A percentile compares a stretch with the other conserved stretches of the same genome.
These are phyloP conservation scores for Drosophila ambigua DNA, from an alignment of 1,140 invertebrate genomes.

Conservation along the genomic window DNA sequence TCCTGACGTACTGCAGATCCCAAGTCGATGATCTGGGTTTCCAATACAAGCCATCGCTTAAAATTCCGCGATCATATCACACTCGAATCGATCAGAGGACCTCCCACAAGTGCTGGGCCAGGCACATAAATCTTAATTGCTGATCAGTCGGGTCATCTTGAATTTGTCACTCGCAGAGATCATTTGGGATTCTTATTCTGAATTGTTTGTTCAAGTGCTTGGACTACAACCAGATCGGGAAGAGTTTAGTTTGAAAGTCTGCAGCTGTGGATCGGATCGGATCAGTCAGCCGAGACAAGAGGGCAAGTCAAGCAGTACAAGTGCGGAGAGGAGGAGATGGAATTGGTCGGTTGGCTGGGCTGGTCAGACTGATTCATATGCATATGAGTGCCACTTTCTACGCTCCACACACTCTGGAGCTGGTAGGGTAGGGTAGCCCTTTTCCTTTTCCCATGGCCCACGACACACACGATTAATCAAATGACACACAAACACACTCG, in stretches of 20 bases:
- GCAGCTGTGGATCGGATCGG: slow-evolving; percentile 38
- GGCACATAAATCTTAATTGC: slow-evolving; percentile 73
- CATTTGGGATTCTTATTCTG: slow-evolving; percentile 45
- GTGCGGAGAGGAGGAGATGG: slow-evolving; percentile 21
- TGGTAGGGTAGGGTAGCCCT: slow-evolving; percentile 22
- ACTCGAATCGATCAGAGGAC: slow-evolving; percentile 47
- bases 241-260: slow-evolving; percentile 49
- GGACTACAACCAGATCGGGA: slow-evolving; percentile 1
- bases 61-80: slow-evolving; percentile 44
- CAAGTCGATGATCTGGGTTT: slow-evolving; percentile 3
- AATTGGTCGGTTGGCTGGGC: slow-evolving; percentile 10
- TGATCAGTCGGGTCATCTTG: slow-evolving; percentile 25
- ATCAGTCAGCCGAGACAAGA: slow-evolving; percentile 34
- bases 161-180: slow-evolving; percentile 34
- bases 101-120: slow-evolving; percentile 46
- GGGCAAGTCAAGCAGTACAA: slow-evolving; percentile 38
- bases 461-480: slow-evolving; percentile 71
- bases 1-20: neutral
- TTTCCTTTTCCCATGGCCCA: slow-evolving; percentile 53
- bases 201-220: slow-evolving; percentile 59
- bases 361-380: slow-evolving; percentile 25
- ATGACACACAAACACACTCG: slow-evolving; percentile 33
- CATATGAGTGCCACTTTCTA: slow-evolving; percentile 76
- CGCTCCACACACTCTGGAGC: slow-evolving; percentile 28
- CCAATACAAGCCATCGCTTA: slow-evolving; percentile 24